A percentile compares a stretch with the other conserved stretches of the same genome.
These are phyloP conservation scores for Orcinus orca DNA, from an alignment of 2,113 vertebrate genomes.

Conservation along the genomic window DNA sequence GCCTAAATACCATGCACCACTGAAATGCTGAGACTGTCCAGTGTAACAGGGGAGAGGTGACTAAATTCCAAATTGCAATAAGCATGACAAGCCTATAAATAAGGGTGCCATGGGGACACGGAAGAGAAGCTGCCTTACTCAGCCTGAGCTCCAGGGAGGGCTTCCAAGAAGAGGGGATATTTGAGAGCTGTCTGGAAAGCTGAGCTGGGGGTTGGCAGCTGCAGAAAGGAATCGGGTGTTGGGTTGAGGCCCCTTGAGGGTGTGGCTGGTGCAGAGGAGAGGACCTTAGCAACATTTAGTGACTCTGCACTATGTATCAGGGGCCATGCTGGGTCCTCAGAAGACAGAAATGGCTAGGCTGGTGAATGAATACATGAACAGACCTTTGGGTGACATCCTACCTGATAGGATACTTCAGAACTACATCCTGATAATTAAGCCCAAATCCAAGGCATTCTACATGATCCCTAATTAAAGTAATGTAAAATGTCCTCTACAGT, in stretches of 20 bases:
- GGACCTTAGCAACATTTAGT: background rate
- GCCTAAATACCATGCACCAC: background rate
- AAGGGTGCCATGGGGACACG: constrained; percentile 40
- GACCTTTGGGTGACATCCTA: background rate
- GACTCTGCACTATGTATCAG: background rate
- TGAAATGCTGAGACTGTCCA: background rate
- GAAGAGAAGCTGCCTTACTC: background rate
- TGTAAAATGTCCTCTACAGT: background rate
- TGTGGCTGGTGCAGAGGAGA: background rate
- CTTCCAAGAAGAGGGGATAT: constrained; percentile 51
- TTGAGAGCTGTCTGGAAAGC: constrained; percentile 42
- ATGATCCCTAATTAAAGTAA: background rate
- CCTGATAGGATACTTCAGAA: background rate
- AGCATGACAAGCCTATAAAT: background rate
- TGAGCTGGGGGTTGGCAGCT: constrained; percentile 46
- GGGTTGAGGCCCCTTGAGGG: background rate
- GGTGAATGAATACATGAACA: background rate
- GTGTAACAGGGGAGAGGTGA: background rate
- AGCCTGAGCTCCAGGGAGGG: background rate
- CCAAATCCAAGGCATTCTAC: background rate
- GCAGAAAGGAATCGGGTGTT: constrained; percentile 30
- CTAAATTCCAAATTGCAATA: background rate
- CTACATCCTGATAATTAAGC: background rate
- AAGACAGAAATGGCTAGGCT: background rate
- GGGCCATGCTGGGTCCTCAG: background rate